Evolutionary conservation across 92 coral and sea anemone species (phyloP), one percentile per base, ranked within the genome.

Genomic region (Heliopora coerulea): DNA sequence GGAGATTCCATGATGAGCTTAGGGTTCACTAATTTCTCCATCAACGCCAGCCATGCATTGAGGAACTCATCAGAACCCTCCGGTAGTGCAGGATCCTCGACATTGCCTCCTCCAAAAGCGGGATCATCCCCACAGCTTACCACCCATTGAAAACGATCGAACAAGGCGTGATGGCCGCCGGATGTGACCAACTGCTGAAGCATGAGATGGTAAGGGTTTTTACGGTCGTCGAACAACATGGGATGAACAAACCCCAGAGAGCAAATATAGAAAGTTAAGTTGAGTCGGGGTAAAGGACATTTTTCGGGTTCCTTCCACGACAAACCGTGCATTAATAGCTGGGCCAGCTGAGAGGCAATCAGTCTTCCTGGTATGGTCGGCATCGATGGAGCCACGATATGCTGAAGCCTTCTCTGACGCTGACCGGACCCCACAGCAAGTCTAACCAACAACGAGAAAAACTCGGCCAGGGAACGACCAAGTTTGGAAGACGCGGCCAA

Each of bases 191-290:
- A 86, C 83, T 93, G 98, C 65, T 93, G 98, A 39, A 93, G 84
- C 96, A 93, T 93, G 48, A 93, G 86, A 57, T 93, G 98, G 46
- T 90, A 93, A 0, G 98, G 98, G 65, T 83, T 82, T 90, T 93
- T 93, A 78, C 89, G 92, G 54, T 93, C 98, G 75, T 93, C 98
- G 83, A 90, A 90, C 72, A 93, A 82, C 58, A 93, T 83, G 1
- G 91, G 91, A 7, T 96, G 89, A 8, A 90, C 96, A 86, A 86
- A 88, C 18, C 91, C 91, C 40, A 90, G 88, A 15, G 91, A 75
- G 49, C 89, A 85, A 63, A 93, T 86, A 64, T 88, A 83, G 68
- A 90, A 93, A 66, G 89, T 96, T 73, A 88, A 82, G 49, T 91
- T 91, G 56, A 17, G 79, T 75, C 72, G 91, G 17, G 84, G 78